Conservation (phyloP, 2,888 invertebrate species). For the Drosophila paracracens region DNA sequence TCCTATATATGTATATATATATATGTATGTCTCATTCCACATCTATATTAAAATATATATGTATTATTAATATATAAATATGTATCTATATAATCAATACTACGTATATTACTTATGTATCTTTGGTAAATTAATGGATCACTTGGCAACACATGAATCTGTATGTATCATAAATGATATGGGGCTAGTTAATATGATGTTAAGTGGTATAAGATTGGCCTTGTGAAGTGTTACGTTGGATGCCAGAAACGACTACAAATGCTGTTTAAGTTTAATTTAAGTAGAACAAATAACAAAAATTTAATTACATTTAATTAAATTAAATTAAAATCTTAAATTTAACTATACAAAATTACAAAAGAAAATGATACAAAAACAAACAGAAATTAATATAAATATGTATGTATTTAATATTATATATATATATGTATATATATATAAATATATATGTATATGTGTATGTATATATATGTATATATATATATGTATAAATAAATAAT, state of each 20-base stretch:
- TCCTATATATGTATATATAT: slow-evolving; percentile 37
- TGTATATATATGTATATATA: slow-evolving; percentile 14
- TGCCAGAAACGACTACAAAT: slow-evolving; percentile 85
- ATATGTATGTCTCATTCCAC: slow-evolving; percentile 42
- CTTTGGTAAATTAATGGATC: slow-evolving; percentile 21
- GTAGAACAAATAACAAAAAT: slow-evolving; percentile 79
- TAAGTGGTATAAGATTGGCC: slow-evolving; percentile 85
- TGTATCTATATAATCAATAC: background rate
- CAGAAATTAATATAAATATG: slow-evolving; percentile 17
- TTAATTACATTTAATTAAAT: slow-evolving; percentile 67
- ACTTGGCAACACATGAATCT: slow-evolving; percentile 4
- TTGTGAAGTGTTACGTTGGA: slow-evolving; percentile 85
- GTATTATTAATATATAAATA: slow-evolving; percentile 3
- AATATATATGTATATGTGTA: slow-evolving; percentile 7
- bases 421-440: slow-evolving; percentile 22
- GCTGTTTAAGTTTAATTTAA: slow-evolving; percentile 84
- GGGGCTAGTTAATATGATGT: slow-evolving; percentile 84
- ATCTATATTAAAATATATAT: slow-evolving; percentile 4
- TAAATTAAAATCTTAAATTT: slow-evolving; percentile 52
- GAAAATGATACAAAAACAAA: slow-evolving; percentile 27
- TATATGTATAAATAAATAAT: slow-evolving; percentile 40
- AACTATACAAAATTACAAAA: slow-evolving; percentile 46
- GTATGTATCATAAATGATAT: slow-evolving; percentile 15
- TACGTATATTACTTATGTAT: slow-evolving; percentile 10
- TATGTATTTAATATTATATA: slow-evolving; percentile 21